Evolutionary conservation across 2,888 invertebrate species (phyloP).

Genomic region (Schizotus pectinicornis): DNA sequence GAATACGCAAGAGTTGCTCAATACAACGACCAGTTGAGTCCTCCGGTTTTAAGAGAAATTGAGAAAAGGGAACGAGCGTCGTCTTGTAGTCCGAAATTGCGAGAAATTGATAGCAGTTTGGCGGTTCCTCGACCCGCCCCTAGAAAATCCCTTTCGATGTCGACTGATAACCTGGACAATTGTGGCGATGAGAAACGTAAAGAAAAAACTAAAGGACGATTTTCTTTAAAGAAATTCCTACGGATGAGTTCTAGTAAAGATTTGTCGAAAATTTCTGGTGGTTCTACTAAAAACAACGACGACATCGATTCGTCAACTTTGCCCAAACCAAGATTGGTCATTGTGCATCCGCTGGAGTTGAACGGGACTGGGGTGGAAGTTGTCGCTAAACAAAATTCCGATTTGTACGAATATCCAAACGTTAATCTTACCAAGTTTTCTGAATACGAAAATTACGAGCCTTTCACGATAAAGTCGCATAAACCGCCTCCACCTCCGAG

Average conservation of each 20-base stretch:
- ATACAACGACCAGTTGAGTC: constrained; percentile 62
- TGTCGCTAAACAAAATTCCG: constrained; percentile 60
- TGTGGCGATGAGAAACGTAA: constrained; percentile 62
- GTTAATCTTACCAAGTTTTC: constrained; percentile 2
- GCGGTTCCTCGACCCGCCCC: constrained; percentile 71
- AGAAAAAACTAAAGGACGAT: constrained; percentile 75
- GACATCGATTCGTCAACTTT: constrained; percentile 26
- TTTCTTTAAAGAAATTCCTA: constrained; percentile 83
- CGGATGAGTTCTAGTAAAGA: constrained; percentile 80
- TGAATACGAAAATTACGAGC: constrained; percentile 28
- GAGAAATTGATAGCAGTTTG: constrained; percentile 49
- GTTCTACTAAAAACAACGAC: constrained; percentile 48
- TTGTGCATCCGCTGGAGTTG: constrained; percentile 86
- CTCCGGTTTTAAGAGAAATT: constrained; percentile 66
- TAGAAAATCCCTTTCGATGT: constrained; percentile 73
- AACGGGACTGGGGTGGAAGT: constrained; percentile 84
- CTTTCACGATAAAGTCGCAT: constrained; percentile 38
- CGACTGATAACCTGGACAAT: constrained; percentile 72
- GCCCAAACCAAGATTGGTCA: constrained; percentile 68
- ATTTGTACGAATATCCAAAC: constrained; percentile 29
- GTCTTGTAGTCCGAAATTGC: constrained; percentile 68
- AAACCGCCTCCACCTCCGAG: constrained; percentile 81
- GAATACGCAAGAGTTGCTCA: constrained; percentile 35
- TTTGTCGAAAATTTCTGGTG: constrained; percentile 64
- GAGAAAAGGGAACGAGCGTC: constrained; percentile 76